A percentile compares a stretch with the other conserved stretches of the same genome.
These are phyloP conservation scores for Karalla daura DNA, from an alignment of 2,797 vertebrate genomes.

Conservation along the genomic window DNA sequence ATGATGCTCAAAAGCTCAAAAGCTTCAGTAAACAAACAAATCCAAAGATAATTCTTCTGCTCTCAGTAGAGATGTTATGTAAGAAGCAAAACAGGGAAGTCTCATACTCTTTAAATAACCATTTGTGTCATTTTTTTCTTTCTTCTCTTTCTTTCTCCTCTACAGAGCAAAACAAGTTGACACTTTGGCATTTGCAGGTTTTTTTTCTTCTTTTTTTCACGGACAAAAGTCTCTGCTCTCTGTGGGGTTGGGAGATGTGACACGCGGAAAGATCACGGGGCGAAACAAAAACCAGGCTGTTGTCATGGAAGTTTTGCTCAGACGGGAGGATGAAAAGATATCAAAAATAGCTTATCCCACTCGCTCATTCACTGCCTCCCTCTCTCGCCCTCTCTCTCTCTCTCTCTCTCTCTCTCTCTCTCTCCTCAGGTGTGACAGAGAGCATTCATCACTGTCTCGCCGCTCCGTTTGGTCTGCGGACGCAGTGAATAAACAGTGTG, in stretches of 20 bases:
- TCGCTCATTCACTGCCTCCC: slow-evolving; percentile 9
- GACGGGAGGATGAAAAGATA: neutral
- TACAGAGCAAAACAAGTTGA: slow-evolving; percentile 39
- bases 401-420: neutral
- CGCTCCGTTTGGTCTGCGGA: rapidly evolving
- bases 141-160: no score
- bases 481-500: neutral
- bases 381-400: neutral
- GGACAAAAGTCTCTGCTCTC: slow-evolving; percentile 37
- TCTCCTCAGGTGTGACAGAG: neutral
- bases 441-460: neutral
- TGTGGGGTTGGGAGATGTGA: slow-evolving; percentile 18
- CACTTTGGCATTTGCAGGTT: slow-evolving; percentile 70
- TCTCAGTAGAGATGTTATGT: neutral
- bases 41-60: neutral
- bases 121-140: slow-evolving; percentile 20
- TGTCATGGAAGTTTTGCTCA: slow-evolving; percentile 41
- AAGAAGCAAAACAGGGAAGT: neutral
- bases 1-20: neutral
- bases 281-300: slow-evolving; percentile 23
- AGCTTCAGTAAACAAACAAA: neutral
- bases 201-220: no score
- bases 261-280: slow-evolving; percentile 52
- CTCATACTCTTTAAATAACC: slow-evolving; percentile 12
- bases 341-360: slow-evolving; percentile 27